phyloP scores from a whole-genome alignment of 2,888 invertebrate species.

The Aphidoletes aphidimyza region DNA sequence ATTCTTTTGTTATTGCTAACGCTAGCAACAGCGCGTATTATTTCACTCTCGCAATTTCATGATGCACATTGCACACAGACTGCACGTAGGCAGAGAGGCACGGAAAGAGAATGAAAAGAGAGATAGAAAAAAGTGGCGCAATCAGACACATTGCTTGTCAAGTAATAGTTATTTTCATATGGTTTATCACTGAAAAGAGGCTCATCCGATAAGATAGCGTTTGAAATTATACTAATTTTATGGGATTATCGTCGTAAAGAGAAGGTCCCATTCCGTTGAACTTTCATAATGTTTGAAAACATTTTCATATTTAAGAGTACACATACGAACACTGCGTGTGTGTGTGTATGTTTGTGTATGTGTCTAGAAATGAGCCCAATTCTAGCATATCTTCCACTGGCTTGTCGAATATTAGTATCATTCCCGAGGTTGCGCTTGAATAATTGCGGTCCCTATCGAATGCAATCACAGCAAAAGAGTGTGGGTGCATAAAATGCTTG shows the following conservation, averaged over 20 bases:
- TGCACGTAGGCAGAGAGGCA: not conserved
- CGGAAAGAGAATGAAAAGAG: too few species aligned
- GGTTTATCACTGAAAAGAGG: not conserved
- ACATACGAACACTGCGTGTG: not conserved
- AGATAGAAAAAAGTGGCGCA: too few species aligned
- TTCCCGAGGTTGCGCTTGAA: not conserved
- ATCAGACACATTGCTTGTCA: not conserved
- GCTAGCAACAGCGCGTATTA: not conserved
- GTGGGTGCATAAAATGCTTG: slow-evolving; percentile 25
- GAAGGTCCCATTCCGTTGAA: not conserved
- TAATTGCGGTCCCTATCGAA: not conserved
- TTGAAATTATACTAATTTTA: not conserved
- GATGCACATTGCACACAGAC: not conserved
- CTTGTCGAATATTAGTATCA: not conserved
- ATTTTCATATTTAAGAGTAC: not conserved
- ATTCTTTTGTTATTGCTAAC: not conserved
- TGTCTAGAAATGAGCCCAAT: not conserved
- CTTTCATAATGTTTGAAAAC: too few species aligned
- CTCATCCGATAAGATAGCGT: slow-evolving; percentile 17
- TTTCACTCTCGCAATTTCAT: not conserved
- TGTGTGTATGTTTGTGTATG: not conserved
- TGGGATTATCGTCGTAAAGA: not conserved
- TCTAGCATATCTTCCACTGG: not conserved
- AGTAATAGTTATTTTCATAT: not conserved
- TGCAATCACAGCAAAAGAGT: slow-evolving; percentile 34